Percentiles rank a stretch among this genome's conserved stretches.
Evolutionary conservation across 2,888 invertebrate species (phyloP).

Genomic region (Campoletis raptor): DNA sequence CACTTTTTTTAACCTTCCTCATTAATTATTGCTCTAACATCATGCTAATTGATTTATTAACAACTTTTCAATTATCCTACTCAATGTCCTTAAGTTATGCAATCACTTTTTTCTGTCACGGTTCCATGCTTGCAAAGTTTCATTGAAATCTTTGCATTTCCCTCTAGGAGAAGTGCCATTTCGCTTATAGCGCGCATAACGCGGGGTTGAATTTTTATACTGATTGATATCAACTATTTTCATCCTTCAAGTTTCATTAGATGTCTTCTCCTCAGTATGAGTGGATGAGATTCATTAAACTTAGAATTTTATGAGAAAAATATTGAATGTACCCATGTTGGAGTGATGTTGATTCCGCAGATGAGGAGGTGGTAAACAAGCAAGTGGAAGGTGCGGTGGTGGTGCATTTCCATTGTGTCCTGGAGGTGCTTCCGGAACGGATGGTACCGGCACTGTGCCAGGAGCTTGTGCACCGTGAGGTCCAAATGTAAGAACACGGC

Average conservation of each 20-base stretch:
- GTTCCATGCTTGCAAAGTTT: too few species aligned
- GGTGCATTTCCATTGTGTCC: constrained; percentile 84
- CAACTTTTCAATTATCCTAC: too few species aligned
- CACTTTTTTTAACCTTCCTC: background rate
- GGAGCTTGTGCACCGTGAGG: constrained; percentile 84
- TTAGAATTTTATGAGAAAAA: background rate
- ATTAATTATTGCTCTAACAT: too few species aligned
- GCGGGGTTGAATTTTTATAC: background rate
- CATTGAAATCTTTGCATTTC: too few species aligned
- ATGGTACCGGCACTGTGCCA: constrained; percentile 79
- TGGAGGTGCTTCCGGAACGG: constrained; percentile 79
- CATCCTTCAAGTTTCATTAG: background rate
- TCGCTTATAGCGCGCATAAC: too few species aligned
- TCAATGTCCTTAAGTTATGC: too few species aligned
- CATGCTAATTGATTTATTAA: too few species aligned
- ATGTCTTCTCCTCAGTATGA: background rate
- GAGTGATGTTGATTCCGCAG: constrained; percentile 84
- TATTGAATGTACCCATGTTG: constrained; percentile 81
- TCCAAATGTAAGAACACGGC: constrained; percentile 86
- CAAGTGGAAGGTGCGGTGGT: constrained; percentile 82
- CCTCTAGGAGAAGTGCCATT: too few species aligned
- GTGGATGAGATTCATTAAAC: background rate
- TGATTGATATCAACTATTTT: background rate
- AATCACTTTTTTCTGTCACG: too few species aligned
- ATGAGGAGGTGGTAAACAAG: constrained; percentile 83